Base-by-base conservation (phyloP, 2,113 vertebrate genomes). In the Bagarius yarrelli region DNA sequence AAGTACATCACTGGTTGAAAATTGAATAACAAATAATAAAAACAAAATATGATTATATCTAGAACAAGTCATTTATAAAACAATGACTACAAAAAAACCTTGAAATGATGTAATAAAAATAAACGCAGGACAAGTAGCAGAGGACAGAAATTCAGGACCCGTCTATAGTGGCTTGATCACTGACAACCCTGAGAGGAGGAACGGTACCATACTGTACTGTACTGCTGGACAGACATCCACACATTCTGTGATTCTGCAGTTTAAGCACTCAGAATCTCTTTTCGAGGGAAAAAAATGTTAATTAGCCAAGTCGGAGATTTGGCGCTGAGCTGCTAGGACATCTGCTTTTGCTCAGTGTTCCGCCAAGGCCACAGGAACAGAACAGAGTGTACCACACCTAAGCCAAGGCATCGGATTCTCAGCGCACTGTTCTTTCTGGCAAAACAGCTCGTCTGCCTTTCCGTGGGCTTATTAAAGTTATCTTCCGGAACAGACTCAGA, bases 341-440 rank as follows among this genome's bases (percentile, higher is more conserved):
- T 79, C 76, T 74, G 76, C 47, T 57, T 69, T 47, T 53, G 55
- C 44, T n/a, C 67, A 4, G 12, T 77, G 76, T 64, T 77, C 57
- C 25, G 30, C 67, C 36, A 50, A 79, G 32, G 56, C 47, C 47
- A 59, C 76, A 34, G 47, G 53, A 72, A 50, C 64, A 61, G 76
- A 70, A 77, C 67, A 63, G 16, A 18, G 34, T 76, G 80, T 80
- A 80, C 66, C 67, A 34, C 56, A 40, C 40, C 79, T 11, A 59
- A 74, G 47, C 71, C 25, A 57, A 56, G 71, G 25, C 57, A 81
- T 55, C 21, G 13, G 63, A 79, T 79, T 50, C 70, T 59, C 32
- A 18, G 50, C 63, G 44, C 60, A 79, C 79, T 87, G 72, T 86
- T 86, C 83, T 47, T 47, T 40, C 56, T 25, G 71, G 59, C 81